These are phyloP conservation scores for Pterocles burchelli DNA, from an alignment of 2,113 vertebrate species.

Conservation along the genomic window DNA sequence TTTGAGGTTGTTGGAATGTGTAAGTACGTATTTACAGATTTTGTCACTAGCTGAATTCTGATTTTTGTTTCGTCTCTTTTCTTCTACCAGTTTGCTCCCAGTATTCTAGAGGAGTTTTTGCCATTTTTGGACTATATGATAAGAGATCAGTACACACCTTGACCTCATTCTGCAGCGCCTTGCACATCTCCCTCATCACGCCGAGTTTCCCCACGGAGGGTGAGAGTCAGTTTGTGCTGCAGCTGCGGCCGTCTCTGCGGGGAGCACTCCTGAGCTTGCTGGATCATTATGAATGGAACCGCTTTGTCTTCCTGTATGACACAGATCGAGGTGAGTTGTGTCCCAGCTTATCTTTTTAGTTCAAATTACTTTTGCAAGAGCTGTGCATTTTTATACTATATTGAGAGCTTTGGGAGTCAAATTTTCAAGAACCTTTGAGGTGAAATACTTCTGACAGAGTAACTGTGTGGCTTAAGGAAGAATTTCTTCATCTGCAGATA, in stretches of 20 bases:
- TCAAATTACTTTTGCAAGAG: not conserved
- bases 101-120: slow-evolving; percentile 97
- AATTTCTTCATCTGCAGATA: not conserved
- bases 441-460: not conserved
- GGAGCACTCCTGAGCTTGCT: slow-evolving; percentile 92
- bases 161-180: slow-evolving; percentile 98
- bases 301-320: slow-evolving; percentile 97
- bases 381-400: not conserved
- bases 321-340: slow-evolving; percentile 89
- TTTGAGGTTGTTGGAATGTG: not conserved
- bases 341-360: not conserved
- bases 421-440: not conserved
- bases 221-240: slow-evolving; percentile 95
- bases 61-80: not conserved
- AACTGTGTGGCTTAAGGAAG: not conserved
- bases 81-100: slow-evolving; percentile 93
- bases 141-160: slow-evolving; percentile 97
- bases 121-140: slow-evolving; percentile 98
- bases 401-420: not conserved
- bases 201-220: slow-evolving; percentile 96
- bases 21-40: not conserved
- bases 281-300: slow-evolving; percentile 96
- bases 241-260: slow-evolving; percentile 91
- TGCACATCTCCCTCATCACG: slow-evolving; percentile 98
- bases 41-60: not conserved